Conservation (phyloP, 2,113 vertebrate species). For the Glaucomys volans region DNA sequence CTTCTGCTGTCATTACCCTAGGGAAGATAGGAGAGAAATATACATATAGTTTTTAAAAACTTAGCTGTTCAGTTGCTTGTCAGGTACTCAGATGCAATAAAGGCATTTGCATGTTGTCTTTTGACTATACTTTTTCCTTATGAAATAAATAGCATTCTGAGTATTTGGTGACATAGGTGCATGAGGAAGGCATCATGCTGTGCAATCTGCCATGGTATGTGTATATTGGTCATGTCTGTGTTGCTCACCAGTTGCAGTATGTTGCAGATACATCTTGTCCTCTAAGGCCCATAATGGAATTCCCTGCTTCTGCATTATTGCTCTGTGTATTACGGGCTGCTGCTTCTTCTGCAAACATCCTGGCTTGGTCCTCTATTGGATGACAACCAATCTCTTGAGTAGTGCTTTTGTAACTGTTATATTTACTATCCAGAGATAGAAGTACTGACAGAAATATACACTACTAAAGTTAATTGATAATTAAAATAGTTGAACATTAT, state of each 20-base stretch:
- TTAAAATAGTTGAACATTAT: neutral
- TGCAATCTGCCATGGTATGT: too few species aligned
- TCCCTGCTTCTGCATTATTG: neutral
- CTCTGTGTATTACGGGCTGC: neutral
- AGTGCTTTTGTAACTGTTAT: neutral
- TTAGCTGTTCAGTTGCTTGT: neutral
- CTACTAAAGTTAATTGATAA: neutral
- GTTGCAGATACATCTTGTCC: neutral
- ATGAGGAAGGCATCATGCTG: neutral
- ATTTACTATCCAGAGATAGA: neutral
- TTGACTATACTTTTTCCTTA: neutral
- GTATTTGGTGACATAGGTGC: neutral
- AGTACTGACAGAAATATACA: neutral
- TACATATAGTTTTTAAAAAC: neutral
- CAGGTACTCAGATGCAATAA: neutral
- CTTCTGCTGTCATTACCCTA: neutral
- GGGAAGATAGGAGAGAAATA: neutral
- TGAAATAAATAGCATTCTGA: neutral
- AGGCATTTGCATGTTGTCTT: neutral
- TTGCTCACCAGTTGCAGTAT: neutral
- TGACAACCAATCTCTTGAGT: neutral
- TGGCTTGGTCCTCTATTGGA: neutral
- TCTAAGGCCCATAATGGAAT: accelerated
- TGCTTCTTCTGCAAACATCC: neutral
- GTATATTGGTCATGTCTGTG: neutral